Conservation (phyloP, 1,140 invertebrate species). For the Drosophila elegans region DNA sequence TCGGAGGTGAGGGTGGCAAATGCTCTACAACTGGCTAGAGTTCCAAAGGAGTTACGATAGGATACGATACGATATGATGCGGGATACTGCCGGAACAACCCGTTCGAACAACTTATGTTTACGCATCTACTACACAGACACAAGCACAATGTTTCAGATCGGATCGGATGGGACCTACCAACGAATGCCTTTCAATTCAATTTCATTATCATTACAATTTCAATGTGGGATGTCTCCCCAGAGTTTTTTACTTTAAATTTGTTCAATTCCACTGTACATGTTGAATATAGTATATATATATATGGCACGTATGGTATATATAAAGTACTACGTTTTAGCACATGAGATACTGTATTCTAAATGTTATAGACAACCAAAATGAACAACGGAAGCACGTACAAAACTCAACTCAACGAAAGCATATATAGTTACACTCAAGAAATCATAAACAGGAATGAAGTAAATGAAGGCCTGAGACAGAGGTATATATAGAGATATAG, state of each 20-base stretch:
- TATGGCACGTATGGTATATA: conserved; percentile 68
- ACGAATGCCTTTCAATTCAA: conserved; percentile 36
- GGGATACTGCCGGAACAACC: conserved; percentile 39
- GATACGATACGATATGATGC: conserved; percentile 49
- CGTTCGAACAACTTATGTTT: conserved; percentile 32
- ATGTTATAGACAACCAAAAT: conserved; percentile 62
- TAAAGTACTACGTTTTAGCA: conserved; percentile 60
- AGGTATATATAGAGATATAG: conserved; percentile 35
- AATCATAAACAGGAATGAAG: conserved; percentile 56
- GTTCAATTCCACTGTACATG: conserved; percentile 63
- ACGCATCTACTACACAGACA: conserved; percentile 74
- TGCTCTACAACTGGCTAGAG: conserved; percentile 50
- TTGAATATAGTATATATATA: conserved; percentile 46
- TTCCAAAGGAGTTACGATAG: conserved; percentile 33
- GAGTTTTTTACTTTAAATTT: conserved; percentile 10
- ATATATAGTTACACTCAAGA: conserved; percentile 52
- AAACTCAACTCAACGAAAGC: conserved; percentile 53
- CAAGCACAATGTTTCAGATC: conserved; percentile 68
- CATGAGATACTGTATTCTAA: conserved; percentile 71
- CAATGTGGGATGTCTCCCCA: conserved; percentile 6
- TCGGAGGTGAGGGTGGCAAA: conserved; percentile 54
- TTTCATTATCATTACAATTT: conserved; percentile 37
- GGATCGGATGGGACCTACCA: conserved; percentile 57
- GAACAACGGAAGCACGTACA: conserved; percentile 44
- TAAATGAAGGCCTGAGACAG: conserved; percentile 71